Evolutionary conservation across 53 echinoderm and acorn worm genomes (phyloP).

Genomic region (Apostichopus leukothele): DNA sequence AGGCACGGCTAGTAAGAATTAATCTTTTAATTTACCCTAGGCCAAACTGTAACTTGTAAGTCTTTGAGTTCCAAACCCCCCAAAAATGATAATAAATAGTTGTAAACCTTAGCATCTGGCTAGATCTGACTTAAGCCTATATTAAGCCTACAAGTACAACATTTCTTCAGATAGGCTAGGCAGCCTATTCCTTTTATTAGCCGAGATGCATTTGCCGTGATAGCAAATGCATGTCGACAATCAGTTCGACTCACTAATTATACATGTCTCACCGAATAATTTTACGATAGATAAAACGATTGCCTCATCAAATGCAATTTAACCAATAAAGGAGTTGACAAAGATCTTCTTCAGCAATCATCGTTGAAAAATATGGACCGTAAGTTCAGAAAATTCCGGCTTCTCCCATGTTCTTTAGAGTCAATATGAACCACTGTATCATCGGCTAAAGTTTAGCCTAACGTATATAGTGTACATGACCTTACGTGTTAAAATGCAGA

Average conservation of each 20-base stretch:
- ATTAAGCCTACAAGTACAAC: too few relatives aligned
- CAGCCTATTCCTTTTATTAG: too few relatives aligned
- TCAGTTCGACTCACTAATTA: neutral
- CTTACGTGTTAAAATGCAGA: neutral
- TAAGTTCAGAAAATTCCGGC: neutral
- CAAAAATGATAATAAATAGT: too few relatives aligned
- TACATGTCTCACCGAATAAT: neutral
- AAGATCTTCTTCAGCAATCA: neutral
- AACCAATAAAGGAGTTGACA: neutral
- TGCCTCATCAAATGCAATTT: neutral
- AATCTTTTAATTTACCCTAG: too few relatives aligned
- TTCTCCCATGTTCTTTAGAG: neutral
- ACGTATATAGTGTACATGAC: neutral
- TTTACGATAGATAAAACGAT: neutral
- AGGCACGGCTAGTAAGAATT: too few relatives aligned
- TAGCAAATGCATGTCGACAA: neutral
- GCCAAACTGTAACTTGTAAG: too few relatives aligned
- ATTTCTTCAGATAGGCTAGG: too few relatives aligned
- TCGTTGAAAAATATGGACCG: neutral
- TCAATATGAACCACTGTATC: neutral
- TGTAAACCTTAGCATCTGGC: too few relatives aligned
- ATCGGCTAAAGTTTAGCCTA: neutral
- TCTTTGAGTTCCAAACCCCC: too few relatives aligned
- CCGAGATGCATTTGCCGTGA: too few relatives aligned
- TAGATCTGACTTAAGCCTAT: too few relatives aligned